phyloP scores from a whole-genome alignment of 1,140 invertebrate species.

The Pseudachorutes palmiensis region DNA sequence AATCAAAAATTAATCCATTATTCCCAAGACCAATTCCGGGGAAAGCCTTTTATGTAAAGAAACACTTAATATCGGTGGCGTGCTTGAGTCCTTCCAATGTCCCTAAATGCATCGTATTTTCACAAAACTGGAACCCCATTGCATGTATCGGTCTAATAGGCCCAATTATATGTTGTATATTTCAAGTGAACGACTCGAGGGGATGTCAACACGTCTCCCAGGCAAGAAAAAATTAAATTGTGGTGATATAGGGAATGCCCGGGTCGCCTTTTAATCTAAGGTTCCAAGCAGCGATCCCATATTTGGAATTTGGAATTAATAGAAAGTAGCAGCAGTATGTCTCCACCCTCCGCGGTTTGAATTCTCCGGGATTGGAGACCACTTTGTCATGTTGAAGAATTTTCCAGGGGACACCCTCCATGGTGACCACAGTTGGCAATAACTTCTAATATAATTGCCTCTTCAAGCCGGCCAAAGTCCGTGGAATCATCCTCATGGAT shows the following conservation, averaged over 20 bases:
- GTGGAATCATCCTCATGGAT: neutral
- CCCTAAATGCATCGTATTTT: neutral
- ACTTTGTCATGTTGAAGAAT: neutral
- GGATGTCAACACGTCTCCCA: slow-evolving; percentile 6
- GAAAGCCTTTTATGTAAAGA: neutral
- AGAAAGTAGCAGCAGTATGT: too few relatives aligned
- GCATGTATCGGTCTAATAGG: neutral
- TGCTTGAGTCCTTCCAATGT: neutral
- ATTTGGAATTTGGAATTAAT: slow-evolving; percentile 9
- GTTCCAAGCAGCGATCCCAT: neutral
- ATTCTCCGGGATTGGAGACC: neutral
- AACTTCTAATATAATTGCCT: slow-evolving; percentile 3
- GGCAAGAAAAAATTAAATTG: neutral
- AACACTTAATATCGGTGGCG: neutral
- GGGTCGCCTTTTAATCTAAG: neutral
- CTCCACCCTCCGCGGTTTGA: too few relatives aligned
- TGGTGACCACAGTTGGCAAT: slow-evolving; percentile 5
- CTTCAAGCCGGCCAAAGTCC: neutral
- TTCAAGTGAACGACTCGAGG: slow-evolving; percentile 4
- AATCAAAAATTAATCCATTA: slow-evolving; percentile 14
- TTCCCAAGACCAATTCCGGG: neutral
- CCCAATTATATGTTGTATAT: slow-evolving; percentile 9
- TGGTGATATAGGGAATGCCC: neutral
- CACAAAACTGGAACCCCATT: neutral
- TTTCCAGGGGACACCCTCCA: neutral